A percentile compares a stretch with the other conserved stretches of the same genome.
phyloP scores from a whole-genome alignment of 2,888 invertebrate species.

The Trissolcus japonicus region DNA sequence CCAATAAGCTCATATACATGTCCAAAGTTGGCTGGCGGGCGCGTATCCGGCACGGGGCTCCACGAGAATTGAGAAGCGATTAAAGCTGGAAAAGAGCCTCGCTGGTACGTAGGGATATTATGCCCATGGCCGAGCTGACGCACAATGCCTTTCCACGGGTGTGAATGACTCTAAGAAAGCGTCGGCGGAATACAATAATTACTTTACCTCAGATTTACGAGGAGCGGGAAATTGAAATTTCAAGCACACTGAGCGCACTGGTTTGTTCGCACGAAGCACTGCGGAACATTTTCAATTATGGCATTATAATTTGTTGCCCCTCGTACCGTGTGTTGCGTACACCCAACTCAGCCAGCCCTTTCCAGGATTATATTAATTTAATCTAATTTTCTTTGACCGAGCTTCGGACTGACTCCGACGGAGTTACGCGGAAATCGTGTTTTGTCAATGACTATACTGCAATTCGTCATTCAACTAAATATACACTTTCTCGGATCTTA shows the following conservation, averaged over 20 bases:
- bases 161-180: constrained; percentile 71
- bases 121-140: constrained; percentile 71
- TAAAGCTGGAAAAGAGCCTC: constrained; percentile 63
- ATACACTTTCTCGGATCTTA: not conserved
- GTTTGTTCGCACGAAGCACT: constrained; percentile 56
- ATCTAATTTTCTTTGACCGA: constrained; percentile 71
- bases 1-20: constrained; percentile 58
- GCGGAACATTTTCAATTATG: constrained; percentile 74
- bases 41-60: constrained; percentile 35
- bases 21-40: constrained; percentile 56
- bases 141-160: constrained; percentile 67
- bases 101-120: constrained; percentile 60
- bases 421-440: constrained; percentile 39
- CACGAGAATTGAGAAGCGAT: constrained; percentile 61
- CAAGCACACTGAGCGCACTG: constrained; percentile 66
- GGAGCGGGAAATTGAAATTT: constrained; percentile 74
- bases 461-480: constrained; percentile 23
- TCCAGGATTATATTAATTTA: constrained; percentile 72
- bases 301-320: constrained; percentile 73
- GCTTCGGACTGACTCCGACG: constrained; percentile 53
- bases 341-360: constrained; percentile 53
- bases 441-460: constrained; percentile 30
- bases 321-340: constrained; percentile 56
- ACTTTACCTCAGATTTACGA: constrained; percentile 75
- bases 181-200: constrained; percentile 74